Evolutionary conservation across 2,797 vertebrate genomes (phyloP).

Genomic region (Gymnodraco acuticeps): DNA sequence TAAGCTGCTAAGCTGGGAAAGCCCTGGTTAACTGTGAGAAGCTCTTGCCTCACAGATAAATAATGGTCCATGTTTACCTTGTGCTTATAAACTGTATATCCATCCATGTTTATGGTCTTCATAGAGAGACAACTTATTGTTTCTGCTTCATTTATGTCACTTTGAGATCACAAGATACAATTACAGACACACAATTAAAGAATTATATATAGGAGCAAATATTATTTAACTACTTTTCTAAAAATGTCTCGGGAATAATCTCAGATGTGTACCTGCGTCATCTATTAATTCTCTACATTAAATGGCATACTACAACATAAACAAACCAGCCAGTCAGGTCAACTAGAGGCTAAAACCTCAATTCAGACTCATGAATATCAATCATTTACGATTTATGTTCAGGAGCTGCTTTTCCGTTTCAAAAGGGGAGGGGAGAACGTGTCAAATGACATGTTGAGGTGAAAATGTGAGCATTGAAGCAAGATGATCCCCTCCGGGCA

Average conservation of each 20-base stretch:
- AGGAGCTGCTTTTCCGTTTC: conserved; percentile 22
- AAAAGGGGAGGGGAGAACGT: conserved; percentile 11
- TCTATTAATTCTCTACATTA: not conserved
- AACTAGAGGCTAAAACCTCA: not conserved
- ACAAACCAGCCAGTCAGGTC: not conserved
- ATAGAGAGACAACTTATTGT: not conserved
- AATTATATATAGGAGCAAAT: too few relatives aligned
- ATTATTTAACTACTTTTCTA: too few relatives aligned
- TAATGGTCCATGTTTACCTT: conserved; percentile 4
- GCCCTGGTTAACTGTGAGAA: conserved; percentile 45
- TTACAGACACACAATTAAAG: not conserved
- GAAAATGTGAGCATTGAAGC: conserved; percentile 12
- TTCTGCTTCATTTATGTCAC: not conserved
- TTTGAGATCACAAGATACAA: not conserved
- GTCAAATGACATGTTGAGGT: conserved; percentile 24
- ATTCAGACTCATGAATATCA: conserved; percentile 19
- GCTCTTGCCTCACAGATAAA: conserved; percentile 37
- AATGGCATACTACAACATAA: not conserved
- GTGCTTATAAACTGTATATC: not conserved
- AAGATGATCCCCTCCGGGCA: not conserved
- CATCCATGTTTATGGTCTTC: not conserved
- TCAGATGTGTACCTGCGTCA: not conserved
- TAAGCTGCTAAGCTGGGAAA: conserved; percentile 81
- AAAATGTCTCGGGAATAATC: too few relatives aligned
- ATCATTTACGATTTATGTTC: conserved; percentile 28